phyloP scores from a whole-genome alignment of 2,888 invertebrate species.

The Nomada ferruginata region DNA sequence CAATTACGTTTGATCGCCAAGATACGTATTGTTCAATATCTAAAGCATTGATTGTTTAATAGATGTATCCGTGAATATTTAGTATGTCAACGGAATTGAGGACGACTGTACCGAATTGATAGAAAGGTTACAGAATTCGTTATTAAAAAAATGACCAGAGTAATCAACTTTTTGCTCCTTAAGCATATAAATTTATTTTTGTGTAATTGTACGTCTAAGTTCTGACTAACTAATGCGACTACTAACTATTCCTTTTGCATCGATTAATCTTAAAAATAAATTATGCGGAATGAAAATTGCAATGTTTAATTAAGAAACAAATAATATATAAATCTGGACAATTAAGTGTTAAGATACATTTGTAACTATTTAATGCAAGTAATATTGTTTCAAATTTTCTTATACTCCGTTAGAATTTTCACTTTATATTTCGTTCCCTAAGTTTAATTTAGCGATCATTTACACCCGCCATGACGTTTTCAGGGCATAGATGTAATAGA shows the following conservation, averaged over 20 bases:
- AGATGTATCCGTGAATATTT: not conserved
- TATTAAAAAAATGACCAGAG: too few relatives aligned
- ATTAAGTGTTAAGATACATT: conserved; percentile 7
- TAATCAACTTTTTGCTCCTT: too few relatives aligned
- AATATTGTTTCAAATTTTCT: not conserved
- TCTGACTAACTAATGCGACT: too few relatives aligned
- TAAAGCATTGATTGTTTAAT: not conserved
- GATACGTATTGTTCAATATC: not conserved
- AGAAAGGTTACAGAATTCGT: too few relatives aligned
- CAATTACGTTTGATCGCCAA: not conserved
- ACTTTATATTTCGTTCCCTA: not conserved
- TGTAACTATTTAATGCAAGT: not conserved
- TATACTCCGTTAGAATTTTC: not conserved
- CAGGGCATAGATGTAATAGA: not conserved
- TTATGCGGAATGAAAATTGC: not conserved
- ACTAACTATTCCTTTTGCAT: not conserved
- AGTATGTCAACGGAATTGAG: not conserved
- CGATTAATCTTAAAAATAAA: too few relatives aligned
- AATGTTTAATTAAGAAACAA: too few relatives aligned
- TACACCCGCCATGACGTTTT: not conserved
- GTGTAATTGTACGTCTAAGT: too few relatives aligned
- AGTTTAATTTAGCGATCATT: not conserved
- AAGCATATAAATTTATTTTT: too few relatives aligned
- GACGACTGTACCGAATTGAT: too few relatives aligned
- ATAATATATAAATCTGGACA: not conserved